phyloP scores from a whole-genome alignment of 2,797 vertebrate species.

The Simalia tracyae region DNA sequence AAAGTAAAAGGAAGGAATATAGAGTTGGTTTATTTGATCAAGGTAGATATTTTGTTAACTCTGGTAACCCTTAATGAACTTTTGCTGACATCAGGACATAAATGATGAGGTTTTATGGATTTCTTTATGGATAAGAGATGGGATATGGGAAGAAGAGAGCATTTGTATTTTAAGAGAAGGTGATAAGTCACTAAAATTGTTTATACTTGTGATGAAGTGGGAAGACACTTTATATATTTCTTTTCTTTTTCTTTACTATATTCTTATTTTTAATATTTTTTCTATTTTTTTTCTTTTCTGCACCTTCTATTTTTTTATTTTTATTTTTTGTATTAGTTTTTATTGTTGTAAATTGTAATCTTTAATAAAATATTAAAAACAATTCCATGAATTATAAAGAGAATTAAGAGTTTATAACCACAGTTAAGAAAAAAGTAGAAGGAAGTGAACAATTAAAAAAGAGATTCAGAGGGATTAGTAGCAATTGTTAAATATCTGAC shows the following conservation, averaged over 20 bases:
- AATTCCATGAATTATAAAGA: background rate
- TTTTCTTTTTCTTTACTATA: background rate
- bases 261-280: background rate
- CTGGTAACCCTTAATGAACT: background rate
- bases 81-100: background rate
- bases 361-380: background rate
- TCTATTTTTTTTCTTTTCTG: background rate
- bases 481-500: background rate
- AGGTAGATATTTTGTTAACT: background rate
- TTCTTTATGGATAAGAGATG: background rate
- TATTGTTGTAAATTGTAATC: background rate
- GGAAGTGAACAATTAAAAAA: background rate
- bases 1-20: background rate
- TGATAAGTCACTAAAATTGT: background rate
- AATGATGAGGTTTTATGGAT: background rate
- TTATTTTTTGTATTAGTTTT: background rate
- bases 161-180: background rate
- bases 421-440: background rate
- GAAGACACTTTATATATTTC: background rate
- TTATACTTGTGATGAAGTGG: background rate
- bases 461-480: background rate
- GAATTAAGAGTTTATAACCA: background rate
- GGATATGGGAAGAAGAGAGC: background rate
- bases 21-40: background rate
- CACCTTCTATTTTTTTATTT: background rate